Evolutionary conservation across 64 coral and sea anemone genomes (phyloP).

Genomic region (Acropora tenuis): DNA sequence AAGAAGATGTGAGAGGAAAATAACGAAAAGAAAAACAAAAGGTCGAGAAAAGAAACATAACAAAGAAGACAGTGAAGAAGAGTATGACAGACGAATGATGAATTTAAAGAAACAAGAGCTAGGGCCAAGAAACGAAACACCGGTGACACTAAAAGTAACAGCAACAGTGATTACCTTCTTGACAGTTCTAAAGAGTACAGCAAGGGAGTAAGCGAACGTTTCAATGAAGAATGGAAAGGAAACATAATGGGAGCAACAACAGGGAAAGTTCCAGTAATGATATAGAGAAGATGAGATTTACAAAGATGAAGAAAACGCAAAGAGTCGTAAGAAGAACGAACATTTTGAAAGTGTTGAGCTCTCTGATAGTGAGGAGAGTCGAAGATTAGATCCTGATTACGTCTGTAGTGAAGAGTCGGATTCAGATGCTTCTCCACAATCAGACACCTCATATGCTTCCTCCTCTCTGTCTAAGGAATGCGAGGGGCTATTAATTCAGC

Average conservation of each 20-base stretch:
- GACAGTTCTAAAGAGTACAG: conserved; percentile 29
- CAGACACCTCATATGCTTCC: conserved; percentile 20
- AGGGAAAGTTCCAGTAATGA: neutral
- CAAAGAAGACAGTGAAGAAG: conserved; percentile 11
- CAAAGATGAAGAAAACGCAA: conserved; percentile 18
- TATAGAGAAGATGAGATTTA: conserved; percentile 31
- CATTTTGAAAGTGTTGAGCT: conserved; percentile 41
- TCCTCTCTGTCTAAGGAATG: conserved; percentile 40
- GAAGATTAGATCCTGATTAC: conserved; percentile 53
- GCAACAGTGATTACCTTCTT: conserved; percentile 34
- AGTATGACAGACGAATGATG: conserved; percentile 34
- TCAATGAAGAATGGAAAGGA: conserved; percentile 26
- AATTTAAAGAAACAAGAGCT: neutral
- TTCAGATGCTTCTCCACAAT: conserved; percentile 36
- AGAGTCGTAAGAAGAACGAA: conserved; percentile 24
- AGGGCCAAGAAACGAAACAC: neutral
- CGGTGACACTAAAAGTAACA: too few species aligned
- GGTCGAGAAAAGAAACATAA: neutral
- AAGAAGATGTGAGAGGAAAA: conserved; percentile 29
- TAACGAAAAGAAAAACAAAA: conserved; percentile 11
- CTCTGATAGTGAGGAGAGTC: conserved; percentile 23
- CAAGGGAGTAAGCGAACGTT: conserved; percentile 4
- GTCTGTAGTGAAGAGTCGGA: conserved; percentile 8
- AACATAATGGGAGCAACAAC: neutral
- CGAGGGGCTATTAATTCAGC: conserved; percentile 36